Percentiles rank a stretch among this genome's conserved stretches.
Conservation (phyloP, 1,140 invertebrate genomes). For the Drosophila ananassae region DNA sequence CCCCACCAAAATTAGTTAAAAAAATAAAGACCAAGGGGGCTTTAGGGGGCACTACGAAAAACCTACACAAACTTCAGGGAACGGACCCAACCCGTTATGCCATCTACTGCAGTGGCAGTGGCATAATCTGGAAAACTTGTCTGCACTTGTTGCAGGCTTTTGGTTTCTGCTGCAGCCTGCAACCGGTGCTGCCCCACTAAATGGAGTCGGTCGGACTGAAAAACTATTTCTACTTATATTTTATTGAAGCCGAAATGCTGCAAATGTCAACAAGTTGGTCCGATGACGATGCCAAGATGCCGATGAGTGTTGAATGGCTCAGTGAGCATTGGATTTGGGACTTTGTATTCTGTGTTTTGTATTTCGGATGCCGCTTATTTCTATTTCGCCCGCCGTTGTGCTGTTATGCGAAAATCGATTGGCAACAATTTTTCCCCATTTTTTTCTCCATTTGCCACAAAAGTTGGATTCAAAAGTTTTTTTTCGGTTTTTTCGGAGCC, state of each 20-base stretch:
- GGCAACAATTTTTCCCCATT: constrained; percentile 67
- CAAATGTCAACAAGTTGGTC: constrained; percentile 78
- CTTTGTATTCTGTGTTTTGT: constrained; percentile 11
- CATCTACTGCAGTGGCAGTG: constrained; percentile 34
- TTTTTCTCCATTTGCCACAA: constrained; percentile 63
- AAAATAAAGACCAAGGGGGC: not conserved
- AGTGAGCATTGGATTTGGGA: constrained; percentile 18
- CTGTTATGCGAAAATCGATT: constrained; percentile 67
- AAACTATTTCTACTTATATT: constrained; percentile 77
- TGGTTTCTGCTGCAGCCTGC: constrained; percentile 14
- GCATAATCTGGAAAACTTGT: constrained; percentile 50
- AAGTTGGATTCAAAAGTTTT: constrained; percentile 42
- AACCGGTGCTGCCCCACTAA: constrained; percentile 62
- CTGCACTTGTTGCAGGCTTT: constrained; percentile 69
- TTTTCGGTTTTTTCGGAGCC: constrained; percentile 21
- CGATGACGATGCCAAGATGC: constrained; percentile 53
- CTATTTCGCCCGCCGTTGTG: constrained; percentile 47
- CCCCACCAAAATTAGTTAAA: constrained; percentile 6
- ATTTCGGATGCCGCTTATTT: constrained; percentile 58
- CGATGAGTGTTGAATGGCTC: constrained; percentile 49
- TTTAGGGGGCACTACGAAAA: constrained; percentile 4
- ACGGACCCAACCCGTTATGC: constrained; percentile 45
- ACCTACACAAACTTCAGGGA: constrained; percentile 15
- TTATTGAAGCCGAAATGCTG: constrained; percentile 69
- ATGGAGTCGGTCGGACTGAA: constrained; percentile 50